Conservation (phyloP, 1,140 invertebrate species). For the Forficula auricularia region DNA sequence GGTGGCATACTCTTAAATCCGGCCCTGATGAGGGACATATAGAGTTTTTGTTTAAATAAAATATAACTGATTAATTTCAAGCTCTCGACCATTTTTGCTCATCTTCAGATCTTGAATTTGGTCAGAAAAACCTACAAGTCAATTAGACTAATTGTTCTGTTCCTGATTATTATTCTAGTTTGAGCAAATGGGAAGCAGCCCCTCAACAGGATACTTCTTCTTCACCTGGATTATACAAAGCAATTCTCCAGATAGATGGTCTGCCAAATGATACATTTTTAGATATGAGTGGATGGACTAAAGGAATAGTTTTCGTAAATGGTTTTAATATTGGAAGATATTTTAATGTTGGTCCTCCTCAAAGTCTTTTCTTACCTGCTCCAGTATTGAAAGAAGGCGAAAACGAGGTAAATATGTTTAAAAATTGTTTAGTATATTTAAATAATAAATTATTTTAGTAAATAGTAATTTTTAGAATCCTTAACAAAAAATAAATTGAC, state of each 20-base stretch:
- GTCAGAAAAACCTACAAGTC: too few species aligned
- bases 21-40: too few species aligned
- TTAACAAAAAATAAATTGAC: too few species aligned
- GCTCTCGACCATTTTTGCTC: too few species aligned
- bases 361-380: slow-evolving; percentile 38
- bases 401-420: slow-evolving; percentile 34
- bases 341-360: slow-evolving; percentile 33
- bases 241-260: slow-evolving; percentile 16
- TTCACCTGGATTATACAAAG: slow-evolving; percentile 20
- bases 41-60: too few species aligned
- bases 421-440: too few species aligned
- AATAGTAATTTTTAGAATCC: too few species aligned
- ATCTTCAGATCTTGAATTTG: too few species aligned
- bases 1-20: too few species aligned
- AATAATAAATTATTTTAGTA: too few species aligned
- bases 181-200: slow-evolving; percentile 10
- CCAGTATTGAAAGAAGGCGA: slow-evolving; percentile 31
- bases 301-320: slow-evolving; percentile 45
- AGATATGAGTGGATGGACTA: slow-evolving; percentile 28
- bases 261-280: slow-evolving; percentile 23
- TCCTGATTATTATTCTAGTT: slow-evolving; percentile 13
- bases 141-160: too few species aligned
- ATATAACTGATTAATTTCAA: too few species aligned
- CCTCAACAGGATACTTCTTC: not conserved
- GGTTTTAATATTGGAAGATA: slow-evolving; percentile 44